Base-by-base conservation (phyloP, 2,113 vertebrate genomes). In the Atherinomorus stipes region DNA sequence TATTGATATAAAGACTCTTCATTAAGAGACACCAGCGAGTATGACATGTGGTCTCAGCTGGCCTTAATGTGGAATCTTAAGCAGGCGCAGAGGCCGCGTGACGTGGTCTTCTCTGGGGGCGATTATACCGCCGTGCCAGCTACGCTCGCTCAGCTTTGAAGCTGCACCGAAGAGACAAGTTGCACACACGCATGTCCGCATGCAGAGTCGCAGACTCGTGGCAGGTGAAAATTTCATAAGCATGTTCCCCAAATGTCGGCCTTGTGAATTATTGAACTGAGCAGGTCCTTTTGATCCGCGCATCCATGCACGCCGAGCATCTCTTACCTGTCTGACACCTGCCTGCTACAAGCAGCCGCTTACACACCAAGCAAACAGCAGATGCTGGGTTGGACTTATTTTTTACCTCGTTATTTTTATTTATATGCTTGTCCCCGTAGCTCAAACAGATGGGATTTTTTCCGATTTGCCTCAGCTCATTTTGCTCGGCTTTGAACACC, bases 1-100 rank as follows among this genome's bases (percentile, higher is more conserved):
- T 91, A 92, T 92, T 83, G 79, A 90, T 86, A 89, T 90, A 85
- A 91, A 90, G 86, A 80, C 76, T 85, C 77, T 87, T 90, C 84
- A 91, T 92, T 92, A 91, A 89, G 85, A 89, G 78, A 86, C 83
- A 67, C 58, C 25, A 47, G 78, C 23, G 28, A 84, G 76, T 83
- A 71, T 91, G 90, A 90, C 86, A 86, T 83, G 50, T 72, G 65
- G 73, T 91, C 90, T 88, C 87, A 42, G 80, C 88, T 78, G 91
- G 86, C 79, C 79, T 69, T 50, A 10, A 75, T 80, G 88, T 79
- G 49, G 82, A 91, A 90, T 90, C 74, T 74, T 64, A 84, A 92
- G 42, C 75, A 79, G 74, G 74, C 60, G 53, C 78, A 53, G 57
- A 86, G 83, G 62, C 73, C 18, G 13, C 45, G 11, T 88, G 73